Evolutionary conservation across 2,797 vertebrate species (phyloP), one percentile per base, ranked within the genome.

Genomic region (Chiroxiphia lanceolata): DNA sequence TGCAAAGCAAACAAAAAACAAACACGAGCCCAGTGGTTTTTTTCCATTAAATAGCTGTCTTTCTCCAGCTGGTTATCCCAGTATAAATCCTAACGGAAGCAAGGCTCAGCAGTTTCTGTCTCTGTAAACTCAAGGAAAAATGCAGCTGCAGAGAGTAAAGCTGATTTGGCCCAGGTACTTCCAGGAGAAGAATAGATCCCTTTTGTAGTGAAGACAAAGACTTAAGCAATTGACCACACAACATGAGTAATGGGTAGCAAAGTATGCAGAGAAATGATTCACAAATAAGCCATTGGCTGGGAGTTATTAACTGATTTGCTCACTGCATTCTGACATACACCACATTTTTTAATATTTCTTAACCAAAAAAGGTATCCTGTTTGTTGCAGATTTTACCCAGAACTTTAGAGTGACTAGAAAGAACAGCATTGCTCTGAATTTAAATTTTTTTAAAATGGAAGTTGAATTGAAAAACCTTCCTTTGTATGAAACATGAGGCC

Each of bases 1-100:
- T 94, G 89, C 72, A 94, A 74, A 96, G 77, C 86, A 93, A 97
- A 95, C 83, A 92, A 94, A 87, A 81, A 85, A 15, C 90, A 92
- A 96, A 95, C 71, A 74, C 67, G 60, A 92, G 67, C 67, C 69
- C n/a, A 50, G 69, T 85, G 90, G 2, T 25, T 93, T 96, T 95
- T 95, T 96, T 89, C 92, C 94, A 93, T 91, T 95, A 92, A 91
- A 91, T 85, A 78, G 22, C 79, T 86, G 48, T 64, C 61, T 83
- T 87, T 85, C 69, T 95, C 78, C 89, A 96, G 83, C 81, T 93
- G 68, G 47, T 48, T 91, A 29, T 85, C 26, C 70, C 54, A 63
- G 36, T 76, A 42, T 48, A 78, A 92, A 86, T 69, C 70, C 79
- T 93, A 68, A 69, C 91, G 77, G 85, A 91, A 74, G n/a, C 33